Evolutionary conservation across 2,113 vertebrate genomes (phyloP).

Genomic region (Maccullochella peelii): DNA sequence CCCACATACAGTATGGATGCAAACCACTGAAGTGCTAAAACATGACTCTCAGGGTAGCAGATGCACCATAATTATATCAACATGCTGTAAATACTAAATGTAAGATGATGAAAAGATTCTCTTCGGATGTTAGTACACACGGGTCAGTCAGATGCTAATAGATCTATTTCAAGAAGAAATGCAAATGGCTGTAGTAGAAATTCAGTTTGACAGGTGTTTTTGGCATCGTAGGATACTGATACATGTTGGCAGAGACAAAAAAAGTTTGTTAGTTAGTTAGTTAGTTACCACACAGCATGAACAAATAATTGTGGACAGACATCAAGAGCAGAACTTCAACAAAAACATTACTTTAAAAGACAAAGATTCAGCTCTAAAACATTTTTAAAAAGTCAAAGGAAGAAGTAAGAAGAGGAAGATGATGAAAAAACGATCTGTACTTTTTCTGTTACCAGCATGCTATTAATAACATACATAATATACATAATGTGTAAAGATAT

Average conservation of each 20-base stretch:
- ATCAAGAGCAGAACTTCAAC: not conserved
- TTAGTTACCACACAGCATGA: not conserved
- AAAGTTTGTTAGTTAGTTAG: not conserved
- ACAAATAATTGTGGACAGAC: not conserved
- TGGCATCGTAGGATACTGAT: not conserved
- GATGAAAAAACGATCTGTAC: not conserved
- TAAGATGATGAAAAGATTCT: not conserved
- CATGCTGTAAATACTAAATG: slow-evolving; percentile 4
- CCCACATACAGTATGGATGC: slow-evolving; percentile 10
- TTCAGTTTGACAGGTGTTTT: not conserved
- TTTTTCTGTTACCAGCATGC: not conserved
- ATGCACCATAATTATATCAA: not conserved
- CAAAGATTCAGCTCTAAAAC: not conserved
- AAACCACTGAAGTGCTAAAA: not conserved
- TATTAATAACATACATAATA: slow-evolving; percentile 1
- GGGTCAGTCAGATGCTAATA: not conserved
- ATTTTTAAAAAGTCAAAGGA: not conserved
- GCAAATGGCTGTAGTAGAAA: not conserved
- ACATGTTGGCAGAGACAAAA: not conserved
- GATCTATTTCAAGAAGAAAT: not conserved
- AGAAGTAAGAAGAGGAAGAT: not conserved
- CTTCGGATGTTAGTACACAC: not conserved
- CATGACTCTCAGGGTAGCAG: not conserved
- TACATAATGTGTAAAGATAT: not conserved
- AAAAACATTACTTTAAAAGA: not conserved